These are phyloP conservation scores for Myrmecophaga tridactyla DNA, from an alignment of 2,113 vertebrate genomes.

Conservation along the genomic window DNA sequence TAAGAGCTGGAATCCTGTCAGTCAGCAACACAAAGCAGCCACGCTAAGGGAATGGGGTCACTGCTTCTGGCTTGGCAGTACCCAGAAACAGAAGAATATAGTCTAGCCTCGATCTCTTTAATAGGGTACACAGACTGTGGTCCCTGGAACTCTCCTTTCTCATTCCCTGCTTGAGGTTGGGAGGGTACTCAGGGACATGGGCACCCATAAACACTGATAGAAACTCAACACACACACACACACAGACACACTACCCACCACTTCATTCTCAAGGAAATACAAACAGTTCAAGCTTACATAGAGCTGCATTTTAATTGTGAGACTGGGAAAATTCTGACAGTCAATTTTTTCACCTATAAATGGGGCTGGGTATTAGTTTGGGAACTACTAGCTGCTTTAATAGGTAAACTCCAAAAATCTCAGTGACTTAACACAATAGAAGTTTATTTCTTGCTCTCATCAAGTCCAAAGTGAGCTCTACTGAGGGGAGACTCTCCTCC, in stretches of 20 bases:
- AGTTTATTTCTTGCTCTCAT: neutral
- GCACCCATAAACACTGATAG: neutral
- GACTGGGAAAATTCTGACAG: neutral
- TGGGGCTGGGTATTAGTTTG: neutral
- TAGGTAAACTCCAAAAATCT: neutral
- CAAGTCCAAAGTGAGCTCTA: neutral
- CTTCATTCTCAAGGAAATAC: neutral
- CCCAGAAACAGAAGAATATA: neutral
- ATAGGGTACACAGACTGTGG: too few relatives aligned
- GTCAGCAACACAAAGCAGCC: neutral
- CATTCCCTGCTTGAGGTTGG: neutral
- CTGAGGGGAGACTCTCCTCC: neutral
- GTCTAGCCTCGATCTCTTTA: neutral
- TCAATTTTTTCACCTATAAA: neutral
- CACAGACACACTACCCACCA: neutral
- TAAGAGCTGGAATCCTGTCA: neutral
- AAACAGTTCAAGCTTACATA: neutral
- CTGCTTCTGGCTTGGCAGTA: neutral
- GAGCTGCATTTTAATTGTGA: neutral
- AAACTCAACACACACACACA: neutral
- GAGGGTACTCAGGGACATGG: neutral
- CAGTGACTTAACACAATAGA: neutral
- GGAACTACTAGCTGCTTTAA: neutral
- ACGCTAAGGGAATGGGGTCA: neutral
- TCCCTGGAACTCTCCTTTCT: neutral